These are phyloP conservation scores for Brachypalpus laphriformis DNA, from an alignment of 2,888 invertebrate species.

Conservation along the genomic window DNA sequence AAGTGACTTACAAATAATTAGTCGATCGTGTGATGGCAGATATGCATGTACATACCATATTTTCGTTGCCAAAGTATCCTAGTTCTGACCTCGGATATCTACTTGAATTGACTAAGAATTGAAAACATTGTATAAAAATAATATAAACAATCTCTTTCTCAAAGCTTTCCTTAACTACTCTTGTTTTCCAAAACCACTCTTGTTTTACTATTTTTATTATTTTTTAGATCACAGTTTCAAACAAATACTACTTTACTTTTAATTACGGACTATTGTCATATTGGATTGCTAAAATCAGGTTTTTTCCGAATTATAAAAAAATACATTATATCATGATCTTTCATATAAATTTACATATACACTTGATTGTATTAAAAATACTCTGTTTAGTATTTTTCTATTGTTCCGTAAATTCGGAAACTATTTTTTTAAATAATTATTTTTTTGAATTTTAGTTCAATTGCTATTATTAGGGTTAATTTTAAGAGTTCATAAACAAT, in stretches of 20 bases:
- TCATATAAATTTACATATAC: background rate
- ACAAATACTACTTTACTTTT: background rate
- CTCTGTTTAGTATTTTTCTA: background rate
- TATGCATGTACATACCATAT: no score
- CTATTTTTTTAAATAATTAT: background rate
- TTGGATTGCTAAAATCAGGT: background rate
- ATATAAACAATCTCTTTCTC: no score
- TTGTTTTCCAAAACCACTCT: no score
- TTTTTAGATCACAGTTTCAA: background rate
- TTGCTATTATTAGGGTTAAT: background rate
- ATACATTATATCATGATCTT: background rate
- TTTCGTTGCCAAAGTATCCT: no score
- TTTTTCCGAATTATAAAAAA: background rate
- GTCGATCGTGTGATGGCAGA: no score
- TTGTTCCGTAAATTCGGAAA: background rate
- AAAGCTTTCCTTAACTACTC: no score
- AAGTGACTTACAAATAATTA: no score
- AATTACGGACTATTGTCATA: background rate
- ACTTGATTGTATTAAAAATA: background rate
- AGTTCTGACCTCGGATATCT: no score
- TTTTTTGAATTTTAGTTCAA: background rate
- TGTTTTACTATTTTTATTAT: background rate
- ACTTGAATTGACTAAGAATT: no score
- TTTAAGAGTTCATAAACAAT: slow-evolving; percentile 43
- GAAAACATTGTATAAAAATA: no score